phyloP scores from a whole-genome alignment of 2,888 invertebrate genomes.

The Oxyteleia sp. region DNA sequence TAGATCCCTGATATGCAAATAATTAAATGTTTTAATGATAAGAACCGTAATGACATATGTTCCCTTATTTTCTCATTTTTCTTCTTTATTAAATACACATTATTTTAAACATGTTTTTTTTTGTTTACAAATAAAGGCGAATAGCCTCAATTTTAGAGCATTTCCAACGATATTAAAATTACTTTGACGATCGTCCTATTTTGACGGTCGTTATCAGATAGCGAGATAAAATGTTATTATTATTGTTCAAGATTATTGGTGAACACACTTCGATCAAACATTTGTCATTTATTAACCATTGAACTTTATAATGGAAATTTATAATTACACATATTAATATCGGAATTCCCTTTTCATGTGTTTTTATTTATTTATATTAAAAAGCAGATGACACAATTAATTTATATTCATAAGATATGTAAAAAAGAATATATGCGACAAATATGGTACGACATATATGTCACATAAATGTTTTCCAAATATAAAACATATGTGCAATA shows the following conservation, averaged over 20 bases:
- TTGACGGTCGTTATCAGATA: constrained; percentile 6
- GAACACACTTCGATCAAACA: background rate
- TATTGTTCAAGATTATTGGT: background rate
- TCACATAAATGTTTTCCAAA: too few relatives aligned
- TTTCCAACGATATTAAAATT: background rate
- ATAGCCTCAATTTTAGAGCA: background rate
- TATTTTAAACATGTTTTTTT: background rate
- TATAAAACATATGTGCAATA: too few relatives aligned
- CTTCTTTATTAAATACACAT: too few relatives aligned
- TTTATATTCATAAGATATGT: background rate
- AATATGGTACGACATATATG: too few relatives aligned
- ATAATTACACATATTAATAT: constrained; percentile 6
- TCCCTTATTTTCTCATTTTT: too few relatives aligned
- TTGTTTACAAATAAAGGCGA: background rate
- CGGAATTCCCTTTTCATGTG: too few relatives aligned
- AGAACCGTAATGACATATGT: background rate
- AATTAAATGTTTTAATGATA: background rate
- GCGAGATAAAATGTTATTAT: constrained; percentile 9
- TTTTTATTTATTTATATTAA: background rate
- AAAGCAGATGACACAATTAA: background rate
- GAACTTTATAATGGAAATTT: constrained; percentile 11
- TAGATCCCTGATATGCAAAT: too few relatives aligned
- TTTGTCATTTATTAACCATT: constrained; percentile 1
- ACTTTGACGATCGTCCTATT: background rate
- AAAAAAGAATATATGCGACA: background rate